A percentile compares a stretch with the other conserved stretches of the same genome.
These are phyloP conservation scores for Melanchra persicariae DNA, from an alignment of 2,888 invertebrate species.

Conservation along the genomic window DNA sequence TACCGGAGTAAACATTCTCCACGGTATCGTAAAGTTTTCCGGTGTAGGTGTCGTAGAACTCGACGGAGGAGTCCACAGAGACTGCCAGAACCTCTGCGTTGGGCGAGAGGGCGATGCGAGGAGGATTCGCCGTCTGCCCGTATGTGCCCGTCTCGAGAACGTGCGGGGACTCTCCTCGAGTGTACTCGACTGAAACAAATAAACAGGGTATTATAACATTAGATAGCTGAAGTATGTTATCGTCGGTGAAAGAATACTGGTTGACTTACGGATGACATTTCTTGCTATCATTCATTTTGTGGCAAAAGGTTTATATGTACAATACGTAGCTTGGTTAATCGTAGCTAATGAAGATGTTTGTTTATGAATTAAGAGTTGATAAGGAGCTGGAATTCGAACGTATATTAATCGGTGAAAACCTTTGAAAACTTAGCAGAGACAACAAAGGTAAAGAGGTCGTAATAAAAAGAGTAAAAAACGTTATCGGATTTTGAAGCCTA, in stretches of 20 bases:
- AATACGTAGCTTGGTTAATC: no score
- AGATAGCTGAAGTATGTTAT: neutral
- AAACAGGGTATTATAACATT: neutral
- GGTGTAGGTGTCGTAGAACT: constrained; percentile 93
- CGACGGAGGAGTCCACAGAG: constrained; percentile 91
- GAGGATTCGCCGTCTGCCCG: constrained; percentile 89
- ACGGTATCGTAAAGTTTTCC: constrained; percentile 92
- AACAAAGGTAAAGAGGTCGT: neutral
- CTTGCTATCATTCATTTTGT: neutral
- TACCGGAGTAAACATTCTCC: constrained; percentile 92
- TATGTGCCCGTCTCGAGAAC: constrained; percentile 92
- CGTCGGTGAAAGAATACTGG: neutral
- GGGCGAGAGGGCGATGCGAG: constrained; percentile 94
- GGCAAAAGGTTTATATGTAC: neutral
- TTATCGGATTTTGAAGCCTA: constrained; percentile 13
- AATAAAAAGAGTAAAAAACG: constrained; percentile 1
- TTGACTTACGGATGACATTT: neutral
- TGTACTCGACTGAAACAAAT: constrained; percentile 93
- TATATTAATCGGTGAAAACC: neutral
- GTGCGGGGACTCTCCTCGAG: constrained; percentile 94
- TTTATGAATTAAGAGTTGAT: no score
- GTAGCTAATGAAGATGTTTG: no score
- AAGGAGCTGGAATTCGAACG: no score
- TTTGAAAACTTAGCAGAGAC: neutral
- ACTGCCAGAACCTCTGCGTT: constrained; percentile 95